Evolutionary conservation across 1,140 invertebrate species (phyloP), one percentile per base, ranked within the genome.

Genomic region (Linepithema humile): DNA sequence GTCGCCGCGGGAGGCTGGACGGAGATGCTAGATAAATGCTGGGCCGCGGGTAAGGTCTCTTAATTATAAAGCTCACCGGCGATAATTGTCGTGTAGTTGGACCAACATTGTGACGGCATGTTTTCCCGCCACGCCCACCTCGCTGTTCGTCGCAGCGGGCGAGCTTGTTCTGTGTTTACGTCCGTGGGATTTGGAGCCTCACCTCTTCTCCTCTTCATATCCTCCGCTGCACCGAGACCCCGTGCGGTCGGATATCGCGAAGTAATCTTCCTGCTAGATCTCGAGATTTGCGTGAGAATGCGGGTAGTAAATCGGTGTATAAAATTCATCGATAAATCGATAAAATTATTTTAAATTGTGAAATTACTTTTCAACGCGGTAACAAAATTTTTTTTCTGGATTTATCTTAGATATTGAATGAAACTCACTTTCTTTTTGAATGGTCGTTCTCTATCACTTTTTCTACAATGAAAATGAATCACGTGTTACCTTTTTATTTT

Each of bases 31-130:
- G 86, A 83, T 88, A 88, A 53, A 72, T 17, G n/a, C 9, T 43
- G 26, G 78, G 62, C 57, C 9, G 48, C 57, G 53, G 80, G 48
- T 57, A 78, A 43, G 55, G 77, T 60, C 91, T 91, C 84, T 92
- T 92, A 92, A 92, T 92, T 92, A 92, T 91, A 91, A 92, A 91
- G 91, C 90, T 89, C 90, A 88, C 88, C 86, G 88, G 89, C 90
- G 91, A 92, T 92, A 92, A 92, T 92, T 91, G 91, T 92, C 91
- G 91, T 91, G 91, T 92, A 92, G 91, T 92, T 92, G 91, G 82
- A 91, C 91, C 87, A 91, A 92, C 91, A 92, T 92, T 92, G 91
- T 92, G 90, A 91, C 89, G 88, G 88, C 90, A 91, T 92, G 91
- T 92, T 92, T 92, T 91, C 90, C 88, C 89, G 89, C 80, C 89